Evolutionary conservation across 1,140 invertebrate species (phyloP), one percentile per base, ranked within the genome.

Genomic region (Eufriesea mexicana): DNA sequence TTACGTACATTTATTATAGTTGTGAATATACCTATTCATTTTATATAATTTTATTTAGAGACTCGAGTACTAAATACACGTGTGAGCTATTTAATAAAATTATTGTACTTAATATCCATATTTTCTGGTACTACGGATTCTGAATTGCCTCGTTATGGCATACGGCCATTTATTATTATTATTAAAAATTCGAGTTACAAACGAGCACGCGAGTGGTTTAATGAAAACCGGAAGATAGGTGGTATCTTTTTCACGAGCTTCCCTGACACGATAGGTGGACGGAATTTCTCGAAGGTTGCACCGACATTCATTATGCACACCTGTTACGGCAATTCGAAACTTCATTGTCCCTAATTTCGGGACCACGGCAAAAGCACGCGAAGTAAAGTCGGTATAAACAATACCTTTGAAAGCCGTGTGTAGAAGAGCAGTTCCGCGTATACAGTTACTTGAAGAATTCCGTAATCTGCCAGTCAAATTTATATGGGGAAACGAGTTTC

Each of bases 301-400:
- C 35, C 28, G 20, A 42, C 5, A 28, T 66, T 81, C 59, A 66
- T 75, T 81, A 81, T 45, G 71, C 54, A 45, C 79, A 81, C 35
- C 79, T 81, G 79, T 74, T 74, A 81, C 79, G 6, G 10, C 16
- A 51, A 2, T 57, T n/a, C n/a, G 12, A n/a, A 81, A 66, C 79
- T 81, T 81, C 51, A 25, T 74, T 28, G 61, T 20, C n/a, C 28
- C 49, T 81, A 81, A 75, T 81, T 81, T 75, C 28, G 35, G n/a
- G 35, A 2, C 18, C 16, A 14, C 0, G 51, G 42, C 49, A 81
- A 55, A 42, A 66, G 49, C 20, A 55, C 18, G 1, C 35, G n/a
- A 55, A 49, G 74, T 66, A 81, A 74, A 74, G 71, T 66, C 35
- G 59, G n/a, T 54, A 55, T 74, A 81, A 81, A 81, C 79, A 75